Conservation (phyloP, 2,888 invertebrate species). For the Tetranychus piercei region DNA sequence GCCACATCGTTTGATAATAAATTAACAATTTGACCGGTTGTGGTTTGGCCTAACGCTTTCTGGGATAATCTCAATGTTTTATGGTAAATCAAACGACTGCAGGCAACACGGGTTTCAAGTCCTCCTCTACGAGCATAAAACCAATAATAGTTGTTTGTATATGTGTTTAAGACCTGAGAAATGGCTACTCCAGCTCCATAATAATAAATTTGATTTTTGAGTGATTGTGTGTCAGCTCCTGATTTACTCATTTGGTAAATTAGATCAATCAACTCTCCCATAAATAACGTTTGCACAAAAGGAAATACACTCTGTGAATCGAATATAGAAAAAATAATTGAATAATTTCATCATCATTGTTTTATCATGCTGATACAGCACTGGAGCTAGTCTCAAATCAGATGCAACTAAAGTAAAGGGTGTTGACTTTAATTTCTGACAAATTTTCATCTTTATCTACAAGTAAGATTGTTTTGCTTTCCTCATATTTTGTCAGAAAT, state of each 20-base stretch:
- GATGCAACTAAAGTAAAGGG: too few species aligned
- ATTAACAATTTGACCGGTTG: conserved; percentile 78
- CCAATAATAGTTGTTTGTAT: conserved; percentile 55
- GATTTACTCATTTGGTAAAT: background rate
- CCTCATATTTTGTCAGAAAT: too few species aligned
- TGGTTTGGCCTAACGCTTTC: conserved; percentile 62
- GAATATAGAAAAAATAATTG: background rate
- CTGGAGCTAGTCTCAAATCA: too few species aligned
- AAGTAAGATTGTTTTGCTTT: too few species aligned
- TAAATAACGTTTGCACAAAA: conserved; percentile 4
- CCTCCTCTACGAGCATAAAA: conserved; percentile 54
- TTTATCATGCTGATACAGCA: too few species aligned
- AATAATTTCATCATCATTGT: background rate
- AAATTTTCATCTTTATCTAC: too few species aligned
- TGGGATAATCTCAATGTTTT: conserved; percentile 45
- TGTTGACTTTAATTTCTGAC: too few species aligned
- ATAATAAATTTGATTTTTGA: background rate
- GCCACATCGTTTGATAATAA: conserved; percentile 83
- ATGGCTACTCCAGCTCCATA: conserved; percentile 1
- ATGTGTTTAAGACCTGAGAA: conserved; percentile 13
- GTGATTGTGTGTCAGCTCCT: background rate
- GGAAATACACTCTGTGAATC: background rate
- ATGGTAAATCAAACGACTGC: conserved; percentile 60
- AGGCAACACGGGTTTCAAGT: conserved; percentile 44
- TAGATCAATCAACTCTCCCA: conserved; percentile 12